Evolutionary conservation across 2,888 invertebrate genomes (phyloP), one percentile per base, ranked within the genome.

Genomic region (Orthosia incerta): DNA sequence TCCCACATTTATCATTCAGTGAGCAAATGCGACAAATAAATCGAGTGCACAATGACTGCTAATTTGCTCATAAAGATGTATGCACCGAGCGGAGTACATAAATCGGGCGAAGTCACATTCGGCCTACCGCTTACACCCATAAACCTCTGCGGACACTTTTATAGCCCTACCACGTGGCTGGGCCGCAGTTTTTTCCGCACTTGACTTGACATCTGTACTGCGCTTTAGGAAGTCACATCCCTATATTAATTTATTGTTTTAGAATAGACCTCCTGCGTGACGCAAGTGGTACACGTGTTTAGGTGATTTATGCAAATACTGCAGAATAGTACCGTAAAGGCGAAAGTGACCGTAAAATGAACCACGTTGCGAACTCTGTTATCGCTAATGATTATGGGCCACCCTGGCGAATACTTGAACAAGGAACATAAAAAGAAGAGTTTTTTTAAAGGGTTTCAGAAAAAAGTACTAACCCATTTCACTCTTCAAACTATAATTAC

Each of bases 31-130:
- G 89, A 91, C 91, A 90, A 94, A 95, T 95, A 95, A 96, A 95
- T 95, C 94, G 92, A 89, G 92, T 92, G 91, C 93, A 95, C 95
- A 95, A 95, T 96, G 96, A 95, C 93, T 95, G 95, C 94, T 96
- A 96, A 96, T 96, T 96, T 95, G 95, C 95, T 94, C 93, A 91
- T 94, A 94, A 95, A 96, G 96, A 96, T 93, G 94, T 94, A 96
- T 96, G 96, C 94, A 95, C 91, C 91, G 89, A 81, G 87, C 87
- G 87, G 87, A 90, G 94, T 94, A 90, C 95, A 96, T 96, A 95
- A 96, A 96, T 96, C 94, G 89, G 93, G 73, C 84, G 89, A 90
- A 95, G 95, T 94, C 95, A 93, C 93, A 92, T 93, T 94, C 91
- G 95, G 94, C 96, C 96, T 95, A 96, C 95, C 96, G 95, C 95